Base-by-base conservation (phyloP, 2,888 invertebrate genomes). In the Tridacna gigas region DNA sequence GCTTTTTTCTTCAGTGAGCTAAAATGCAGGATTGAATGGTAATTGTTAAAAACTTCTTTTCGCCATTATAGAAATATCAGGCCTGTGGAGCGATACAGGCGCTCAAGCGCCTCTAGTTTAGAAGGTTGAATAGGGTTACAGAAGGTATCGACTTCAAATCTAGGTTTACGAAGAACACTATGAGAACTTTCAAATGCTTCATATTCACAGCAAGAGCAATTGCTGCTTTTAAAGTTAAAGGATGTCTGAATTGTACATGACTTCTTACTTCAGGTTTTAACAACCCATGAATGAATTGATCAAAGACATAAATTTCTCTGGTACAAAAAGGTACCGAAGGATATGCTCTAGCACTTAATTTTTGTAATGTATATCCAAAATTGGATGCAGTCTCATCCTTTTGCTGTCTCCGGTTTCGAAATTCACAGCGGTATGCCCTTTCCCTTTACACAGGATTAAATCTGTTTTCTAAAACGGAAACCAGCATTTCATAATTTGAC, bases 351-450 rank as follows among this genome's bases (percentile, higher is more conserved):
- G 26, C 22, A 45, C 81, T 71, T 18, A 81, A 56, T 37, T 65
- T 81, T 77, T 81, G 81, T 12, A 81, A 76, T 20, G 73, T 45
- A 82, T 82, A 82, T 3, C 77, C 82, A 74, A 61, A 51, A 18
- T 66, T 67, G 65, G 77, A 26, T 12, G 74, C 74, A 61, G 45
- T 48, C 60, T 82, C 74, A 37, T 45, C 15, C n/a, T 28, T 74
- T 0, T 51, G 0, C 25, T 78, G 77, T n/a, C 26, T 73, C 13
- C 78, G 37, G 56, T 82, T 82, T 15, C 81, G 47, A 74, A 81
- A 81, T 61, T 77, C 77, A 47, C 80, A 80, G n/a, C 80, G 61
- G 25, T 76, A 80, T 60, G 60, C 60, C 18, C 65, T 65, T 7
- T 26, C 65, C 7, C 65, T 5, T 65, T 65, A 25, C 22, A 26